A percentile compares a stretch with the other conserved stretches of the same genome.
These are phyloP conservation scores for Tokudaia muenninki DNA, from an alignment of 2,797 vertebrate species.

Conservation along the genomic window DNA sequence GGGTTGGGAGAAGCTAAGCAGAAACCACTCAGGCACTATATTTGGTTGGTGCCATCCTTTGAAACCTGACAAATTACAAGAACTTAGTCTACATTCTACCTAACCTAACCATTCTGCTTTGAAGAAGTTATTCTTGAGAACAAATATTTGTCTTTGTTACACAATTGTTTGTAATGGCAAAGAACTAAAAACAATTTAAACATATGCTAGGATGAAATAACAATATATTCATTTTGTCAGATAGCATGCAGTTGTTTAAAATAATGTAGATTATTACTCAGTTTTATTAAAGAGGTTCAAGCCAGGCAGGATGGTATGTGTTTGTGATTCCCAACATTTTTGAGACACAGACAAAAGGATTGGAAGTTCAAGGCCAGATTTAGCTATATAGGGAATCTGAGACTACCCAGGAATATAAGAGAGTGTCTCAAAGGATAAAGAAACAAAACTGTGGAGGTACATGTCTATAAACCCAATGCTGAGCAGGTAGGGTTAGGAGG, in stretches of 20 bases:
- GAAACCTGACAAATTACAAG: conserved; percentile 9
- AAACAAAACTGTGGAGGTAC: background rate
- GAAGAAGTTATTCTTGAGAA: conserved; percentile 31
- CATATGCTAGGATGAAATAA: background rate
- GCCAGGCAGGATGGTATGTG: background rate
- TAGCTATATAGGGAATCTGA: background rate
- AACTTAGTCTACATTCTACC: background rate
- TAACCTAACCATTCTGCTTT: conserved; percentile 33
- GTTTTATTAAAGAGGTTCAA: conserved; percentile 15
- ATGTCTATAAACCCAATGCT: background rate
- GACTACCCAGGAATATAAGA: background rate
- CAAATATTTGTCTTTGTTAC: background rate
- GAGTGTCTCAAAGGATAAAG: background rate
- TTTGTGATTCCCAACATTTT: background rate
- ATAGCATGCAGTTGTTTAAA: conserved; percentile 21
- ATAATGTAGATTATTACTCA: background rate
- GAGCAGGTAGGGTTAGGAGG: background rate
- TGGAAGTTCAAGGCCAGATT: background rate
- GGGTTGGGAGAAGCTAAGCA: background rate
- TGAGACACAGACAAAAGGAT: background rate
- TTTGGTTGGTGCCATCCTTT: background rate
- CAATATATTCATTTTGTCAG: conserved; percentile 9
- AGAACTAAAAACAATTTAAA: conserved; percentile 37
- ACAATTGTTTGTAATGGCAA: conserved; percentile 39
- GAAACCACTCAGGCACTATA: background rate